phyloP scores from a whole-genome alignment of 2,797 vertebrate genomes.

The Enteromius thamalakanensis region DNA sequence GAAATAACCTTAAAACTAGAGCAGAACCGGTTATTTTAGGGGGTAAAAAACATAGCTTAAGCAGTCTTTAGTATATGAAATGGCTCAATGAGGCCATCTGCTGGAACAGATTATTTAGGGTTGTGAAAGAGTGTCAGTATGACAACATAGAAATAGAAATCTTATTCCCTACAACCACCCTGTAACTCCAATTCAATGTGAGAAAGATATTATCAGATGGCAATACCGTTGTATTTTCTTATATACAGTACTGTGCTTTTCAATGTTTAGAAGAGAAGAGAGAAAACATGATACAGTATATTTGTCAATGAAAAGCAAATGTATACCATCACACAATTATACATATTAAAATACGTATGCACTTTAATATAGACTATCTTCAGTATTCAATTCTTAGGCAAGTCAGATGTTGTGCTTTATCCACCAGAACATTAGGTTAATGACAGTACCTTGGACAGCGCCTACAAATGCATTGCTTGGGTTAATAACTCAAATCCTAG shows the following conservation, averaged over 20 bases:
- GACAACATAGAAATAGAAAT: background rate
- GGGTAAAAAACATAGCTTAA: background rate
- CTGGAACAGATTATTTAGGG: conserved; percentile 60
- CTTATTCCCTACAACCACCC: background rate
- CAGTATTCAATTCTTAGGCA: background rate
- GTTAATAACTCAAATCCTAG: conserved; percentile 29
- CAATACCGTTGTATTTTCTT: background rate
- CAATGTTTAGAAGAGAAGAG: background rate
- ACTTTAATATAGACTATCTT: background rate
- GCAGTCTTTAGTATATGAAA: conserved; percentile 51
- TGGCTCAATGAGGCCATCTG: conserved; percentile 75
- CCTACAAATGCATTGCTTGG: background rate
- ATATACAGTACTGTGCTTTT: background rate
- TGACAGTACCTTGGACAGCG: conserved; percentile 12
- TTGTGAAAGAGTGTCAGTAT: conserved; percentile 25
- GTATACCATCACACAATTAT: no score
- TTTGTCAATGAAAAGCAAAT: background rate
- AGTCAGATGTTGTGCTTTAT: conserved; percentile 5
- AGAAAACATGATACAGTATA: no score
- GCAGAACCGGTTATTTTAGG: background rate
- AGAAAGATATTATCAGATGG: background rate
- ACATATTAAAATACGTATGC: background rate
- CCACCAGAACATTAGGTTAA: background rate
- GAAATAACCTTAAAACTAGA: conserved; percentile 1
- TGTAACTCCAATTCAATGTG: background rate